Conservation (phyloP, 2,888 invertebrate species). For the Glyphotaelius pellucidus region DNA sequence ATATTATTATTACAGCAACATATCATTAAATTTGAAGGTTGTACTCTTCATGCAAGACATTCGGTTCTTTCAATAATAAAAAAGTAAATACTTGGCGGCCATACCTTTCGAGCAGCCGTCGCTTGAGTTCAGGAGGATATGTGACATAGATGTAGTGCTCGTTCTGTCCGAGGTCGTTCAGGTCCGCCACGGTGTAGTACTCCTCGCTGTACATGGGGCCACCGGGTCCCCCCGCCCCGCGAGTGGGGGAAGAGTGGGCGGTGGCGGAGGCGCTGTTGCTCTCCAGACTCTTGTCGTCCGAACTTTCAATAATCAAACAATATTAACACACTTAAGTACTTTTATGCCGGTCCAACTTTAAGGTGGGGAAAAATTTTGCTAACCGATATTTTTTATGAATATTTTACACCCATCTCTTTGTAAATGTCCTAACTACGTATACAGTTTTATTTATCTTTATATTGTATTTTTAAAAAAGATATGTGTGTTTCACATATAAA, state of each 20-base stretch:
- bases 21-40: constrained; percentile 52
- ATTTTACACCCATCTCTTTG: no score
- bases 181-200: constrained; percentile 73
- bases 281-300: constrained; percentile 83
- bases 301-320: constrained; percentile 72
- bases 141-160: constrained; percentile 92
- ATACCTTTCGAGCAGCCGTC: constrained; percentile 89
- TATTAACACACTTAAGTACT: not conserved
- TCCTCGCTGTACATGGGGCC: constrained; percentile 71
- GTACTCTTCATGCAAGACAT: constrained; percentile 42
- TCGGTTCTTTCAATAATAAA: constrained; percentile 66
- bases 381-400: no score
- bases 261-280: constrained; percentile 83
- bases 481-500: no score
- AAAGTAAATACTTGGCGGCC: constrained; percentile 71
- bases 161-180: constrained; percentile 79
- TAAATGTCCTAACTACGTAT: no score
- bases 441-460: no score
- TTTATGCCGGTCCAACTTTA: not conserved
- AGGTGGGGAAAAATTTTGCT: not conserved
- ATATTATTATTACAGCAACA: constrained; percentile 28
- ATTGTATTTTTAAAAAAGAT: no score
- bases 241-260: constrained; percentile 82
- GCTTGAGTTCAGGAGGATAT: constrained; percentile 91
- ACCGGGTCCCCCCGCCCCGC: constrained; percentile 76